Percentiles rank a stretch among this genome's conserved stretches.
phyloP scores from a whole-genome alignment of 2,888 invertebrate species.

The Epistrophe eligans region DNA sequence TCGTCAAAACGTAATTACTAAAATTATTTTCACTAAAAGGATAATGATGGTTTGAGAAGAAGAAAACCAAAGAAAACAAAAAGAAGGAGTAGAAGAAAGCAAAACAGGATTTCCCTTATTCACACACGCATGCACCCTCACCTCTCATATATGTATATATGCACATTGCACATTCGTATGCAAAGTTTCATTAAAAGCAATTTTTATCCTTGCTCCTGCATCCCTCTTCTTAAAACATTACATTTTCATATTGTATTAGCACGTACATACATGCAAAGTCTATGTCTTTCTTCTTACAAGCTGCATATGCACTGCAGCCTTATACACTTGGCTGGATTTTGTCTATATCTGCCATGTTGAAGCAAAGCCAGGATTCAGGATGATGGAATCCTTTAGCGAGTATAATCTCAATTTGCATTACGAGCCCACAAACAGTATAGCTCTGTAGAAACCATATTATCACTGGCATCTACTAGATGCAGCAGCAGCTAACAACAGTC shows the following conservation, averaged over 20 bases:
- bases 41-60: constrained; percentile 22
- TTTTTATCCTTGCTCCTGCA: constrained; percentile 27
- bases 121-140: constrained; percentile 14
- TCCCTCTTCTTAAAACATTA: constrained; percentile 28
- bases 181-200: constrained; percentile 58
- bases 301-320: background rate
- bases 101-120: constrained; percentile 20
- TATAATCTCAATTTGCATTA: constrained; percentile 68
- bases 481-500: constrained; percentile 8
- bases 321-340: constrained; percentile 6
- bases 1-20: constrained; percentile 71
- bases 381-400: constrained; percentile 65
- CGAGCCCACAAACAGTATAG: constrained; percentile 56
- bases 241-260: constrained; percentile 56
- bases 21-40: constrained; percentile 66
- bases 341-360: constrained; percentile 30
- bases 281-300: background rate
- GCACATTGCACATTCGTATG: background rate
- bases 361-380: constrained; percentile 37
- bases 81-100: constrained; percentile 7
- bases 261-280: background rate
- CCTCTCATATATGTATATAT: background rate
- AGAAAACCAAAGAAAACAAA: background rate
- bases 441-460: constrained; percentile 10
- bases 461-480: constrained; percentile 21